Evolutionary conservation across 2,888 invertebrate genomes (phyloP).

Genomic region (Thyatira batis): DNA sequence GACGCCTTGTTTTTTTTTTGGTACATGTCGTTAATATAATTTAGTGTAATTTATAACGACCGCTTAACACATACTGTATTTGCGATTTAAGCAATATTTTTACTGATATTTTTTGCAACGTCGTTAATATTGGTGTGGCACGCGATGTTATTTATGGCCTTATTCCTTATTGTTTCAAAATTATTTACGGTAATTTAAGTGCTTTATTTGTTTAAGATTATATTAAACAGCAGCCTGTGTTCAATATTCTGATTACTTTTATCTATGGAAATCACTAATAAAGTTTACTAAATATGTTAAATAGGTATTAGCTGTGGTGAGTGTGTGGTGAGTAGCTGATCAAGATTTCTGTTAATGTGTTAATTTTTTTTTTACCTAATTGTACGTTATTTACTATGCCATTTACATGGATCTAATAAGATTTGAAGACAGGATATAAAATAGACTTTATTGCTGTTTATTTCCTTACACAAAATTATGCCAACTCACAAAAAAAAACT

Average conservation of each 20-base stretch:
- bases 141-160: constrained; percentile 3
- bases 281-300: too few relatives aligned
- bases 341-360: too few relatives aligned
- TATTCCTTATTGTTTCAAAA: not conserved
- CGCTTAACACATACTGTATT: constrained; percentile 42
- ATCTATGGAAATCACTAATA: not conserved
- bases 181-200: not conserved
- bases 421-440: too few relatives aligned
- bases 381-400: too few relatives aligned
- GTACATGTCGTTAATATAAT: constrained; percentile 60
- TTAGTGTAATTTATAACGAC: constrained; percentile 47
- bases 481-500: too few relatives aligned
- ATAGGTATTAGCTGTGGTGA: too few relatives aligned
- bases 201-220: not conserved
- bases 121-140: constrained; percentile 6
- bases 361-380: too few relatives aligned
- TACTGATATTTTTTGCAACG: constrained; percentile 4
- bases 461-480: too few relatives aligned
- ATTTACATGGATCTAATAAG: too few relatives aligned
- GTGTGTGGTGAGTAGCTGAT: too few relatives aligned
- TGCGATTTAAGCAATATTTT: constrained; percentile 37
- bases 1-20: constrained; percentile 72
- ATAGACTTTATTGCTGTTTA: too few relatives aligned
- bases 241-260: not conserved
- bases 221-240: too few relatives aligned